Percentiles rank a stretch among this genome's conserved stretches.
Evolutionary conservation across 2,888 invertebrate species (phyloP).

Genomic region (Agonopterix alstromeriana): DNA sequence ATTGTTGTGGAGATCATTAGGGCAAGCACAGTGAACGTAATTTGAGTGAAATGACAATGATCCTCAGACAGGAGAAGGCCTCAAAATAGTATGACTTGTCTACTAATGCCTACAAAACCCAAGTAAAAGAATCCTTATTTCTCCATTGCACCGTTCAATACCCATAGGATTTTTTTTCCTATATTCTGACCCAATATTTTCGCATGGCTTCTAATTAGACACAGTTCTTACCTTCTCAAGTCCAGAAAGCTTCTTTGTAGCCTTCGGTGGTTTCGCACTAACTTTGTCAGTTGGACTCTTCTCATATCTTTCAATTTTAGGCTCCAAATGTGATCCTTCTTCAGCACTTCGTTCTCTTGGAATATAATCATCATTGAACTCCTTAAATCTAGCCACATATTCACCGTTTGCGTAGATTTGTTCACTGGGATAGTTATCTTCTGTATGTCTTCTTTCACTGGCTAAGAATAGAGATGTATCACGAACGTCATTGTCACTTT

Average conservation of each 20-base stretch:
- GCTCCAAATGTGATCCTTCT: slow-evolving; percentile 81
- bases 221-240: slow-evolving; percentile 79
- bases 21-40: no score
- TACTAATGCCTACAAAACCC: no score
- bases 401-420: slow-evolving; percentile 65
- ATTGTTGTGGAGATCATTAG: no score
- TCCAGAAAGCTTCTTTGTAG: slow-evolving; percentile 81
- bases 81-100: no score
- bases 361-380: slow-evolving; percentile 44
- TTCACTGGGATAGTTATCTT: slow-evolving; percentile 74
- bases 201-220: neutral
- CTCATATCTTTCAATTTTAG: slow-evolving; percentile 76
- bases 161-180: no score
- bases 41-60: no score
- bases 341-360: slow-evolving; percentile 77
- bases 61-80: no score
- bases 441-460: slow-evolving; percentile 85
- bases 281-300: slow-evolving; percentile 71
- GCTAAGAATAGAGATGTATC: slow-evolving; percentile 82
- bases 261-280: slow-evolving; percentile 77
- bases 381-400: slow-evolving; percentile 54
- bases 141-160: no score
- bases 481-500: slow-evolving; percentile 83
- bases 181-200: no score
- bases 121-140: no score